These are phyloP conservation scores for Myxocyprinus asiaticus DNA, from an alignment of 2,113 vertebrate genomes.

Conservation along the genomic window DNA sequence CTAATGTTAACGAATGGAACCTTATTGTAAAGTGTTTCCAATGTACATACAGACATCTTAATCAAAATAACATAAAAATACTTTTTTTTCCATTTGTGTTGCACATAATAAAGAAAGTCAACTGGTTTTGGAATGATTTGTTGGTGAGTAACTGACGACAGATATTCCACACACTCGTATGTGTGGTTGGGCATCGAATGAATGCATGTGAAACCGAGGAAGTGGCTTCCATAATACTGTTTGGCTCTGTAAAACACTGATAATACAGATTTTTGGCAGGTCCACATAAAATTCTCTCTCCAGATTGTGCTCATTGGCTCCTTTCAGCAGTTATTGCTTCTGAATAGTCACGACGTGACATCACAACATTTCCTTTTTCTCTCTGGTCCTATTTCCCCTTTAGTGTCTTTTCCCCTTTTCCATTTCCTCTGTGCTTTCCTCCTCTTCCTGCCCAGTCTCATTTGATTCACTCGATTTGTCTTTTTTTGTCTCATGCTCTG, in stretches of 20 bases:
- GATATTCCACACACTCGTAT: too few species aligned
- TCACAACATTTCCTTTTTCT: slow-evolving; percentile 39
- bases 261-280: slow-evolving; percentile 15
- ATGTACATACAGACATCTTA: too few species aligned
- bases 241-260: slow-evolving; percentile 12
- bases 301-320: slow-evolving; percentile 32
- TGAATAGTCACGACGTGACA: not conserved
- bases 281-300: slow-evolving; percentile 31
- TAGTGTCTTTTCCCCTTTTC: too few species aligned
- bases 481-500: slow-evolving; percentile 16
- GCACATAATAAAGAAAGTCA: too few species aligned
- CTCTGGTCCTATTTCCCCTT: not conserved
- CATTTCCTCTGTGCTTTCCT: not conserved
- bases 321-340: slow-evolving; percentile 39
- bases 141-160: too few species aligned
- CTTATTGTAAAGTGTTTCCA: too few species aligned
- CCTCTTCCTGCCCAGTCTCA: not conserved
- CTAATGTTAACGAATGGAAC: too few species aligned
- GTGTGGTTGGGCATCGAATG: not conserved
- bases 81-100: too few species aligned
- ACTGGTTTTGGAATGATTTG: too few species aligned
- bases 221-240: slow-evolving; percentile 14
- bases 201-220: not conserved
- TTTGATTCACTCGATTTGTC: too few species aligned
- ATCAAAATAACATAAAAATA: too few species aligned